Evolutionary conservation across 2,797 vertebrate genomes (phyloP).

Genomic region (Poecilia velifera): DNA sequence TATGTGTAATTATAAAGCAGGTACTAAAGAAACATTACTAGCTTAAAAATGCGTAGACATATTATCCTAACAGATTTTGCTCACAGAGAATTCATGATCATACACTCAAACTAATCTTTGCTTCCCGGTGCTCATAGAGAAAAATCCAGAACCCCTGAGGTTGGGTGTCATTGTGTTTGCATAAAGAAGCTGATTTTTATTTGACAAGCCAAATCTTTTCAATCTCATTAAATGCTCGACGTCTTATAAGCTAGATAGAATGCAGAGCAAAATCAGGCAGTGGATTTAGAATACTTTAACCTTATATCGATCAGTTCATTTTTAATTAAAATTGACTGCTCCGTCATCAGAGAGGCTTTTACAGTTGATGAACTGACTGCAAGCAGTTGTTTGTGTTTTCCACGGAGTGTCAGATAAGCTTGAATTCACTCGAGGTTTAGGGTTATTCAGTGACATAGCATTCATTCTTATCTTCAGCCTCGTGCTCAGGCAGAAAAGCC

Average conservation of each 20-base stretch:
- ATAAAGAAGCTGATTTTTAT: neutral
- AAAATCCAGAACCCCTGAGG: neutral
- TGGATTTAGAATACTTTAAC: slow-evolving; percentile 2
- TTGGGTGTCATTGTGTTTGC: neutral
- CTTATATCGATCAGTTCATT: slow-evolving; percentile 5
- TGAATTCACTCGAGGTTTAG: slow-evolving; percentile 19
- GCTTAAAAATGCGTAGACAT: neutral
- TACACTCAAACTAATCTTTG: neutral
- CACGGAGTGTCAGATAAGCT: slow-evolving; percentile 36
- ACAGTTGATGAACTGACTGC: slow-evolving; percentile 16
- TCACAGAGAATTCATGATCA: neutral
- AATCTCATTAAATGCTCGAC: neutral
- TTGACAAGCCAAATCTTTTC: neutral
- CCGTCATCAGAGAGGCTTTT: neutral
- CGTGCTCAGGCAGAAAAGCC: slow-evolving; percentile 18
- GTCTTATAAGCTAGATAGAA: neutral
- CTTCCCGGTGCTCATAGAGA: neutral
- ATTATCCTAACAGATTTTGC: neutral
- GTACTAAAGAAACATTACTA: neutral
- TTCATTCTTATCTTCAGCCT: slow-evolving; percentile 17
- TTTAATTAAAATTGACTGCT: slow-evolving; percentile 32
- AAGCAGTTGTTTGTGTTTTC: slow-evolving; percentile 30
- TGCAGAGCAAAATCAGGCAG: slow-evolving; percentile 9
- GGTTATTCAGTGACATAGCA: slow-evolving; percentile 6
- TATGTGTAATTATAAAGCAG: neutral